phyloP scores from a whole-genome alignment of 1,140 invertebrate genomes.

The Pinna nobilis region DNA sequence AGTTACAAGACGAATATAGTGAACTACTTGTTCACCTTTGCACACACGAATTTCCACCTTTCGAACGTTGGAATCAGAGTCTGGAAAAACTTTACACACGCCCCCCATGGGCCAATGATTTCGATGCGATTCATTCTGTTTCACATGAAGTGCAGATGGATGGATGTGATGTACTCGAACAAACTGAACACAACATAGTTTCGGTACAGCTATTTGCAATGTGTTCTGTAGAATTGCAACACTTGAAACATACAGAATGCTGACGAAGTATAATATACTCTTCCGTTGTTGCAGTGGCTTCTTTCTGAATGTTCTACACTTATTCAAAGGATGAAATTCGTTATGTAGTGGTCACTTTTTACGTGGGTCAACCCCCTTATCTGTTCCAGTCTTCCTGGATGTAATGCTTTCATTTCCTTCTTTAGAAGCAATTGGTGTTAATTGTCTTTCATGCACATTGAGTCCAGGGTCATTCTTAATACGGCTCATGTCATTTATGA shows the following conservation, averaged over 20 bases:
- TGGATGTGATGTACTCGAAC: not conserved
- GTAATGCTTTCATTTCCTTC: not conserved
- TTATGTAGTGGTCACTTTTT: conserved; percentile 17
- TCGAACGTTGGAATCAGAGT: not conserved
- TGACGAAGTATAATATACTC: not conserved
- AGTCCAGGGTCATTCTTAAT: conserved; percentile 22
- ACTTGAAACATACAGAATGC: conserved; percentile 22
- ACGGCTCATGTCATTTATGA: conserved; percentile 16
- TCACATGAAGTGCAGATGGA: not conserved
- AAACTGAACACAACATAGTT: conserved; percentile 1
- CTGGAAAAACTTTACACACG: not conserved
- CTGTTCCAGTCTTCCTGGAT: not conserved
- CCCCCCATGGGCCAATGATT: not conserved
- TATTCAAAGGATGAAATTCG: not conserved
- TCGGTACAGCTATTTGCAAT: conserved; percentile 13
- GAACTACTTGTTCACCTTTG: not conserved
- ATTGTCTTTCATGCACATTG: not conserved
- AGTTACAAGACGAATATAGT: not conserved
- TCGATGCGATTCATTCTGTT: not conserved
- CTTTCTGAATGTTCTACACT: conserved; percentile 10
- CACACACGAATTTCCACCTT: not conserved
- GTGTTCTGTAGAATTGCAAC: conserved; percentile 27
- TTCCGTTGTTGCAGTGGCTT: conserved; percentile 21
- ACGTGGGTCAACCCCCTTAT: not conserved
- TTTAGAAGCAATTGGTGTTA: not conserved